A percentile compares a stretch with the other conserved stretches of the same genome.
phyloP scores from a whole-genome alignment of 1,140 invertebrate genomes.

The Drosophila sturtevanti region DNA sequence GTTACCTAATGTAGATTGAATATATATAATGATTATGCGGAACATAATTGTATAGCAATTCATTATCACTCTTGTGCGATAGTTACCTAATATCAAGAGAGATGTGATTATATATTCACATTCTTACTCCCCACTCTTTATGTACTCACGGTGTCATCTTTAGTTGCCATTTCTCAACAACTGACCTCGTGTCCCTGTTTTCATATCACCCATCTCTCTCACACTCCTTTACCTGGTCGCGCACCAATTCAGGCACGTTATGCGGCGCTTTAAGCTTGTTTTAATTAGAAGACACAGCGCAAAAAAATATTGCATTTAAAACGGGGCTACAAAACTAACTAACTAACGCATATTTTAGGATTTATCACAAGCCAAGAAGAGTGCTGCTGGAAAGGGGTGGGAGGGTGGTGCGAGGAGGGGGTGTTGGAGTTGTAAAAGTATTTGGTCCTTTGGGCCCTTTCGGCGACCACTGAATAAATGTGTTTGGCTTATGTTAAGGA shows the following conservation, averaged over 20 bases:
- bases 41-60: too few relatives aligned
- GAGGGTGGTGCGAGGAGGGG: background rate
- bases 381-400: background rate
- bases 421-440: background rate
- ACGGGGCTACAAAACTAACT: constrained; percentile 49
- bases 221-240: background rate
- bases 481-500: constrained; percentile 79
- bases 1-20: too few relatives aligned
- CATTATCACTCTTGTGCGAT: too few relatives aligned
- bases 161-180: background rate
- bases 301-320: constrained; percentile 75
- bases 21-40: too few relatives aligned
- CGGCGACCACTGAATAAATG: constrained; percentile 74
- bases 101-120: background rate
- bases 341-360: constrained; percentile 76
- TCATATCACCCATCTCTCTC: background rate
- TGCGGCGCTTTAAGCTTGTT: constrained; percentile 72
- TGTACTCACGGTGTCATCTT: background rate
- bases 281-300: constrained; percentile 76
- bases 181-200: constrained; percentile 56
- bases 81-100: too few relatives aligned
- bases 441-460: background rate
- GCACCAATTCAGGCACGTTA: background rate
- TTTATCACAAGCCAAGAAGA: constrained; percentile 36
- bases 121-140: background rate